Evolutionary conservation across 2,113 vertebrate species (phyloP), one percentile per base, ranked within the genome.

Genomic region (Sylvietta virens): DNA sequence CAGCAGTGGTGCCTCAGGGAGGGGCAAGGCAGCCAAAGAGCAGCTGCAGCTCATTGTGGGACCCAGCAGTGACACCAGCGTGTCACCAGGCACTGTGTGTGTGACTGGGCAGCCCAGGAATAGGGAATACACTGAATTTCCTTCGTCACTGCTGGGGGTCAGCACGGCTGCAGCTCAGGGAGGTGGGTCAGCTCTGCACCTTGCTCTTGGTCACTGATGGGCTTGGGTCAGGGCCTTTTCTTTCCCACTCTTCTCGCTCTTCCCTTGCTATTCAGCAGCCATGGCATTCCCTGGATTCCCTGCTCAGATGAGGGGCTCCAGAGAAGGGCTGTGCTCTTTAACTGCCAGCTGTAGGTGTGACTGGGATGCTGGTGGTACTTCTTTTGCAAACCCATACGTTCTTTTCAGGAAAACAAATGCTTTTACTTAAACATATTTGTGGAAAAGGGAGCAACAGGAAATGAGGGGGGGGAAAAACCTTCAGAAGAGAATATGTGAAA

Each of bases 401-500:
- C 15, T 35, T 31, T 24, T 61, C 3, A 8, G 50, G 50, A 40
- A 66, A 92, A 22, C 7, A 60, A 48, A 51, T 53, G 17, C 35
- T 91, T 92, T 40, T 65, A 44, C 15, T 77, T 23, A 56, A 69
- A 24, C 5, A 15, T 10, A 2, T 30, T 27, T 35, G 9, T 76
- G 57, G 11, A 11, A 90, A 82, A 54, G 23, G 11, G 13, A 60
- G 20, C 15, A 51, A 47, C 14, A 47, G 48, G 19, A 89, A 47
- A 54, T 0, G 1, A 45, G 14, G 15, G 27, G 3, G 0, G 11
- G 17, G 16, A 21, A 2, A 35, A 45, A 11, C 2, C 1, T 6
- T 30, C 27, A 22, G 35, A 50, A 74, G 5, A 27, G 35, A 64
- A 31, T 44, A 48, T 47, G 64, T 50, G 30, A 66, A 82, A 92